Base-by-base conservation (phyloP, 1,140 invertebrate species). In the Drosophila bocqueti region DNA sequence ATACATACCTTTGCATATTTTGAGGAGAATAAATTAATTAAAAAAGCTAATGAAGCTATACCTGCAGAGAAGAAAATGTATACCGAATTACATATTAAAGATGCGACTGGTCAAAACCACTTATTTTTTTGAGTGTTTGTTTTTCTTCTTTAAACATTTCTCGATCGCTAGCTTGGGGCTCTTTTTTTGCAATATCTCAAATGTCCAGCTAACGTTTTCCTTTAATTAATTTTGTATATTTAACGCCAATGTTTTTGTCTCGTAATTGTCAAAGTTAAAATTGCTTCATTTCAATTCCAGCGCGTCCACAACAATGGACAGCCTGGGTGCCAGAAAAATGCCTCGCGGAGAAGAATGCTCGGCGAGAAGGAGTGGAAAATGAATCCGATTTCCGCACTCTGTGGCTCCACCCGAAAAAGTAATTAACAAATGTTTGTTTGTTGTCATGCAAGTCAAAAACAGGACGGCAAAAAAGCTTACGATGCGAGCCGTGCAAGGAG, bases 391-490 rank as follows among this genome's bases (percentile, higher is more conserved):
- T 61, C 61, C 38, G 34, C 55, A 31, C 62, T 49, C 43, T 73
- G 68, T n/a, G 65, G 26, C 49, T 47, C 52, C 57, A 45, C 13
- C 26, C 43, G 46, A 42, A 90, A 89, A 89, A 81, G 78, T 83
- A 90, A 84, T 84, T 84, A 89, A 76, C 65, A 84, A 90, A 84
- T 81, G 64, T 69, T 84, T 69, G 63, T 81, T 68, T 58, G 69
- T 60, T 57, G 29, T 45, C 64, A 64, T 52, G 72, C 65, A 66
- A 69, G 52, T 68, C 45, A 66, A 74, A 80, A 71, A 58, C 60
- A 74, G 65, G 52, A 66, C 42, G 58, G 38, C 49, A 55, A 61
- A 57, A 65, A 61, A 67, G 34, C 68, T 50, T 73, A 67, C 63
- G 63, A 57, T 43, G 63, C 42, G 38, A 42, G 29, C 38, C 24